Conservation (phyloP, 1,140 invertebrate species). For the Aphelenchoides fujianensis region DNA sequence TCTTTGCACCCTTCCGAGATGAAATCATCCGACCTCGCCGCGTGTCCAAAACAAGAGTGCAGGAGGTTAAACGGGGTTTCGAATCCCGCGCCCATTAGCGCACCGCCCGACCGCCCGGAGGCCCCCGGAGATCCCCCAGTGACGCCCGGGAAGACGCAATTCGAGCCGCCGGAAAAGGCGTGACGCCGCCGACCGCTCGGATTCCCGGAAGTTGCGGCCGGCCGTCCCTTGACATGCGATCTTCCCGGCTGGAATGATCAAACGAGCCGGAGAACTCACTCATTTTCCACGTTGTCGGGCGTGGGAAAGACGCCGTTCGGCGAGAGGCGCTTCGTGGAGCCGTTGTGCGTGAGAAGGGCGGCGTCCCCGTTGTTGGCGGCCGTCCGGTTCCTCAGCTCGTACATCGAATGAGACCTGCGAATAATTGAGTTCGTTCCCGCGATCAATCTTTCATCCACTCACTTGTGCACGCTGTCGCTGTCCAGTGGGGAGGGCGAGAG, state of each 20-base stretch:
- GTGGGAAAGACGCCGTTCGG: background rate
- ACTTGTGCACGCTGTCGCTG: background rate
- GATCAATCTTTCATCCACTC: no score
- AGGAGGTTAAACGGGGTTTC: no score
- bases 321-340: background rate
- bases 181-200: background rate
- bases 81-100: background rate
- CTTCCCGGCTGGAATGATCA: background rate
- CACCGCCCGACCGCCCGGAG: background rate
- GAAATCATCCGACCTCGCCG: no score
- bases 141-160: background rate
- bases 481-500: background rate
- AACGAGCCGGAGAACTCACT: background rate
- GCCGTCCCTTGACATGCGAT: background rate
- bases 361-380: background rate
- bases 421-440: no score
- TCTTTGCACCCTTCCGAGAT: no score
- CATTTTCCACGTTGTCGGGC: slow-evolving; percentile 1
- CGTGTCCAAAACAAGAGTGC: no score
- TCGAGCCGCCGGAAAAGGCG: background rate
- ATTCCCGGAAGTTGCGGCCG: background rate
- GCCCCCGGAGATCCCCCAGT: background rate
- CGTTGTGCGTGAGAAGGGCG: slow-evolving; percentile 2
- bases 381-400: background rate
- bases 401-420: background rate